Evolutionary conservation across 53 echinoderm and acorn worm species (phyloP), one percentile per base, ranked within the genome.

Genomic region (Actinopyga echinites): DNA sequence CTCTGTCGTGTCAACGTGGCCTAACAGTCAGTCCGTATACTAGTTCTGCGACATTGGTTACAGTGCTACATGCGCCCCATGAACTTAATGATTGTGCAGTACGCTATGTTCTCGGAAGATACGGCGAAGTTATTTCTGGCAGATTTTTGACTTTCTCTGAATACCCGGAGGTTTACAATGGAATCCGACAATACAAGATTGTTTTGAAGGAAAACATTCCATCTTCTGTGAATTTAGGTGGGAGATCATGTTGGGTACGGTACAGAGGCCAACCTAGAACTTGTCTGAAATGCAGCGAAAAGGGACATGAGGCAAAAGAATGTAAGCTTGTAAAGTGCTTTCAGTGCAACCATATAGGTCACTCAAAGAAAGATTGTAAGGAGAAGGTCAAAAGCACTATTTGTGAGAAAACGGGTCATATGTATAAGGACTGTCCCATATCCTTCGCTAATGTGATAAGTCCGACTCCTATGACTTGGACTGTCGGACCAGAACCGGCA

Each of bases 181-280:
- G 86, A 11, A 54, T 55, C 1, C 45, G 86, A 5, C 86, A 86
- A 59, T 86, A 86, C 37, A n/a, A 38, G 21, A 80, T 86, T 56
- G 80, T 79, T 19, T 6, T 86, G 19, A 60, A 60, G n/a, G 57
- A 22, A 12, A 57, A 61, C 24, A 78, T 85, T n/a, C 63, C 77
- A 13, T 85, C 85, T 12, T 21, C 80, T 43, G 28, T 86, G 30
- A 79, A 56, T 37, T 30, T 86, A 13, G 87, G 87, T n/a, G 75
- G 75, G 4, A n/a, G 87, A 24, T 40, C 79, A 8, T 79, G 79
- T 36, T 79, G 87, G 87, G 36, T 86, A 2, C 5, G 80, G 23
- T 86, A 86, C 54, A n/a, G 33, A 19, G 86, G 79, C 1, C 79
- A 86, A 30, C 79, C 79, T 0, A 26, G 79, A n/a, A 86, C 86